Base-by-base conservation (phyloP, 2,888 invertebrate genomes). In the Synergus laeviventris region DNA sequence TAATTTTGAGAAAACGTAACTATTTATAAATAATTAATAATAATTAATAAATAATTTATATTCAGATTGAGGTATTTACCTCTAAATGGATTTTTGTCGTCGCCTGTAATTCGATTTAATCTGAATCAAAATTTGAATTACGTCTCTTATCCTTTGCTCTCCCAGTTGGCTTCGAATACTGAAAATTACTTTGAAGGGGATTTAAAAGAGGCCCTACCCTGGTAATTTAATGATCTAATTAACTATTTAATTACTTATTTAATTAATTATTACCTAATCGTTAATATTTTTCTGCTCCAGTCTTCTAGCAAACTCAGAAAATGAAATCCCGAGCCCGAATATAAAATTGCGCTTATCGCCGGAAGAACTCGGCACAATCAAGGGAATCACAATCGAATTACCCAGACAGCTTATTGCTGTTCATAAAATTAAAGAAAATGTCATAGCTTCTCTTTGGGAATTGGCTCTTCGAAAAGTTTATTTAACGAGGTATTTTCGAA, bases 341-440 rank as follows among this genome's bases (percentile, higher is more conserved):
- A 83, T 84, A 73, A 87, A 84, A 81, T 79, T 88, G 60, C 76
- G 77, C 42, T 74, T 88, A 77, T 56, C 79, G 42, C 60, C 79
- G 11, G 74, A 79, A 54, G 81, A 70, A 75, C 75, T 76, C 66
- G 60, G 64, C 18, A 76, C 76, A 62, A 73, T 54, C 18, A 78
- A 81, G 62, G 56, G 77, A 73, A 80, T 82, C 31, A 75, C 80
- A 1, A 84, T 89, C 49, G 86, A 87, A 79, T 83, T 89, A 76
- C 89, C 89, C 21, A 83, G 89, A n/a, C 89, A 89, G 79, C 79
- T 89, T 64, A 74, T 89, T 16, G 83, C 80, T 76, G 81, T 88
- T 79, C 83, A 88, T 73, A 81, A 80, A 64, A 39, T 83, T 49
- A 42, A 82, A 24, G 83, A 85, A 39, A 88, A 87, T 62, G 77